These are phyloP conservation scores for Tragelaphus scriptus DNA, from an alignment of 2,113 vertebrate genomes.

Conservation along the genomic window DNA sequence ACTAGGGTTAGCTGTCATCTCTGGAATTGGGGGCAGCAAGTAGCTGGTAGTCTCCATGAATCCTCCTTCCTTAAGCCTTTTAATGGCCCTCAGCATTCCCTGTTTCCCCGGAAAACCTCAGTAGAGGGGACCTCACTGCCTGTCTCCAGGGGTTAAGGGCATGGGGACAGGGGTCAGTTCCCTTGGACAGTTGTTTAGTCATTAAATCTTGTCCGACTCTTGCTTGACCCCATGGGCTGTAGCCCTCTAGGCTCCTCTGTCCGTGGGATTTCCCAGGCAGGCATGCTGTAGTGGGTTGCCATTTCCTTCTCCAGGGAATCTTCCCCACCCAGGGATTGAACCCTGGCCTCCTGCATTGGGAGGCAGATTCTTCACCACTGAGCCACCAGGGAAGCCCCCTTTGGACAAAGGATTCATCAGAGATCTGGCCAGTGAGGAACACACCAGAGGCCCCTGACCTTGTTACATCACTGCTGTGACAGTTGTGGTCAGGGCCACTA, in stretches of 20 bases:
- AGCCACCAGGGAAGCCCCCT: neutral
- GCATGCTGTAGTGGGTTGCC: neutral
- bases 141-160: neutral
- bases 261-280: neutral
- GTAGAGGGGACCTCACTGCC: neutral
- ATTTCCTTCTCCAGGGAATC: neutral
- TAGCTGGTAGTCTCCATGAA: rapidly evolving
- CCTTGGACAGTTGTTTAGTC: neutral
- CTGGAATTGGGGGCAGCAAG: rapidly evolving
- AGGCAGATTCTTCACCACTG: neutral
- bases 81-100: neutral
- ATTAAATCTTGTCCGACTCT: neutral
- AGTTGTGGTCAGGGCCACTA: neutral
- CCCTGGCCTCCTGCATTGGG: neutral
- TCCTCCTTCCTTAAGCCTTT: neutral
- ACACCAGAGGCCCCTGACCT: neutral
- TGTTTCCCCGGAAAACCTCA: rapidly evolving
- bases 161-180: neutral
- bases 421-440: neutral
- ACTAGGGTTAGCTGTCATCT: neutral
- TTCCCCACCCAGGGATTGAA: neutral
- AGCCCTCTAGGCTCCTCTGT: neutral
- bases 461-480: no score
- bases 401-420: neutral
- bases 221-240: neutral